These are phyloP conservation scores for Balaeniceps rex DNA, from an alignment of 2,113 vertebrate genomes.

Conservation along the genomic window DNA sequence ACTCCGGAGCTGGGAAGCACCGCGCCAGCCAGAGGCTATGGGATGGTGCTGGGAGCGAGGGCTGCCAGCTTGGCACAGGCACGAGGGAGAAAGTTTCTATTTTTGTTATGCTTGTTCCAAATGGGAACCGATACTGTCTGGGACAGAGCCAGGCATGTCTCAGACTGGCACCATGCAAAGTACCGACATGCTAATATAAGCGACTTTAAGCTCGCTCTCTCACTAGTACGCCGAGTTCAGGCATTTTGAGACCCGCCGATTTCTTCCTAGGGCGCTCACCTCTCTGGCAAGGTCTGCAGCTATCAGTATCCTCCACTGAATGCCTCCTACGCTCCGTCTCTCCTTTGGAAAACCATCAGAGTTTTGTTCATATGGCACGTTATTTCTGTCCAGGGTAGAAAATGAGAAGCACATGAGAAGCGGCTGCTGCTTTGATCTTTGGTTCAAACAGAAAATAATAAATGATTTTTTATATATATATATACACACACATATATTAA, in stretches of 20 bases:
- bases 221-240: neutral
- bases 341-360: neutral
- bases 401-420: neutral
- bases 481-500: neutral
- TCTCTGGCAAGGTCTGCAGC: neutral
- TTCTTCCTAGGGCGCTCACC: neutral
- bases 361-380: neutral
- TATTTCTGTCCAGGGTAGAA: neutral
- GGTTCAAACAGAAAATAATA: neutral
- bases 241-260: neutral
- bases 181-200: neutral
- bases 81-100: neutral
- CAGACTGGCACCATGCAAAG: neutral
- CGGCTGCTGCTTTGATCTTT: neutral
- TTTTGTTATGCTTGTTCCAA: conserved; percentile 15
- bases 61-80: conserved; percentile 23
- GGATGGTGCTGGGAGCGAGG: neutral
- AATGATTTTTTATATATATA: neutral
- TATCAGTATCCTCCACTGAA: neutral
- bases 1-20: neutral
- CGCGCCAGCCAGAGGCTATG: neutral
- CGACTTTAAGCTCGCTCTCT: neutral
- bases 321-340: fast-evolving
- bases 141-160: conserved; percentile 27
- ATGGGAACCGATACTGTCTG: conserved; percentile 5